phyloP scores from a whole-genome alignment of 2,797 vertebrate genomes.

The Coregonus ussuriensis region DNA sequence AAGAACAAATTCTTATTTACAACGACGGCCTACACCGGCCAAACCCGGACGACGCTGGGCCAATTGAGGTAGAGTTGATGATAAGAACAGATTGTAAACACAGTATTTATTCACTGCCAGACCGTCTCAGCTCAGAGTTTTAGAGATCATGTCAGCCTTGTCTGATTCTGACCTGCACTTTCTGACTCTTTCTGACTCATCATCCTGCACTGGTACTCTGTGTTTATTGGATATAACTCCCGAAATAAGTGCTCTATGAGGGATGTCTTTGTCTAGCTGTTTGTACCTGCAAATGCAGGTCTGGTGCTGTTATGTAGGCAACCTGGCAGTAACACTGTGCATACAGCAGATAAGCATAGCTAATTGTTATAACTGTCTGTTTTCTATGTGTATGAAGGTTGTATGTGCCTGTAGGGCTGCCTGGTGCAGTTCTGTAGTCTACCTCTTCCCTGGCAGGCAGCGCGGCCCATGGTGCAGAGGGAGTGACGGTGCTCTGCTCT shows the following conservation, averaged over 20 bases:
- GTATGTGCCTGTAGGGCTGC: neutral
- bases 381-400: neutral
- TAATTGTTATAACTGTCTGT: neutral
- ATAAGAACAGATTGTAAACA: neutral
- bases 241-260: neutral
- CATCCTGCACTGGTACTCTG: neutral
- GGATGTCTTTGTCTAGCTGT: neutral
- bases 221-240: neutral
- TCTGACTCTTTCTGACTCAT: no score
- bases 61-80: neutral
- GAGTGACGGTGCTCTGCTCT: conserved; percentile 67
- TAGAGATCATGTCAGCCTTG: neutral
- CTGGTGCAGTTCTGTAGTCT: conserved; percentile 30
- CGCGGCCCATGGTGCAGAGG: neutral
- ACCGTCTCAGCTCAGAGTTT: neutral
- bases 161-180: neutral
- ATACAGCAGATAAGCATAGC: neutral
- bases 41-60: no score
- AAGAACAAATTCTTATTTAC: no score
- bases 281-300: neutral
- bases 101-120: neutral
- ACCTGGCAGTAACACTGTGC: neutral
- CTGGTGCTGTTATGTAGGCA: neutral
- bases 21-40: no score
- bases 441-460: conserved; percentile 55